Evolutionary conservation across 2,888 invertebrate genomes (phyloP), one percentile per base, ranked within the genome.

Genomic region (Coenonympha glycerion): DNA sequence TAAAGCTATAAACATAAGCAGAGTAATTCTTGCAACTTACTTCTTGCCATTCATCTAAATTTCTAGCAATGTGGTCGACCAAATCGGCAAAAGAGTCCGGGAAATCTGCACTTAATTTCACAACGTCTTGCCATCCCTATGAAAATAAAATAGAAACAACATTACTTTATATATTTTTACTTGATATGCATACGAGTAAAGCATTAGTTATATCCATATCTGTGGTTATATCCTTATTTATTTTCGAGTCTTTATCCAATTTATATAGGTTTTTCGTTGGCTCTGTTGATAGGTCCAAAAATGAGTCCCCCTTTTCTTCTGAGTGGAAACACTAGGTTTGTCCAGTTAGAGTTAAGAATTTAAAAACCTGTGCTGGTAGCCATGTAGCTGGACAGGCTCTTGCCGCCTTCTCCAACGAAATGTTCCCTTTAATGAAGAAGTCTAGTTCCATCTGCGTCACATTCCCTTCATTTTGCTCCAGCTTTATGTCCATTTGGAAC

Each of bases 371-470:
- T 1, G 89, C 67, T 0, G 92, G 84, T 41, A 96, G 78, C 95
- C 96, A 96, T 1, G 82, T 63, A 1, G 90, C 91, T 0, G 96
- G 95, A 69, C 91, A 91, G 9, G 80, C 73, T 13, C 88, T 79
- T 9, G 89, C 66, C 1, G 93, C 89, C 76, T 94, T 95, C 68
- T 95, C 94, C 56, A 96, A 77, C 0, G 92, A 88, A 0, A 95
- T 91, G 59, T 92, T 93, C 34, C 95, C 96, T 67, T 96, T 97
- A 61, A 96, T 94, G 72, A 97, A 97, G 84, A 97, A 97, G 71
- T 96, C 95, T 19, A 97, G 73, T 69, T 97, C 92, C 4, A 79
- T 69, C 65, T 94, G 95, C 0, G 71, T 76, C 1, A 97, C 78
- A 16, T 82, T 68, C 0, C 80, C 89, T 5, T 90, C 88, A 62